Base-by-base conservation (phyloP, 2,113 vertebrate genomes). In the Sylvia atricapilla region DNA sequence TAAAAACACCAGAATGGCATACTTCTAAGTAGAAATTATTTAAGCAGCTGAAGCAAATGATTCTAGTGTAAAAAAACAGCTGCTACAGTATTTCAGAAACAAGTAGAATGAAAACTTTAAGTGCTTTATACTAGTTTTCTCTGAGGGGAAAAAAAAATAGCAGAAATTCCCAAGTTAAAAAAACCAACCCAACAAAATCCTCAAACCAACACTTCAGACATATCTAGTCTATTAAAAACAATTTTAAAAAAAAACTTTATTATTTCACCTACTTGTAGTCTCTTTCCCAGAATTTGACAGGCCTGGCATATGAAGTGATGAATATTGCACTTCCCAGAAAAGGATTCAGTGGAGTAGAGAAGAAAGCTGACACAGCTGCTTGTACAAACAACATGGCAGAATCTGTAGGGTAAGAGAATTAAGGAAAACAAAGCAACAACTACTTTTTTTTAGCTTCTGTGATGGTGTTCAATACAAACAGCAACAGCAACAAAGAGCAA, bases 271-370 rank as follows among this genome's bases (percentile, higher is more conserved):
- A 99, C 98, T 99, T 99, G 96, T 99, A 99, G 90, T 99, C 98
- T 98, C 98, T 98, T 93, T 99, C 99, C 99, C 99, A 99, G 97
- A 99, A 99, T 89, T 99, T 99, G 94, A 99, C 98, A 67, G 99
- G 98, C 72, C 99, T 97, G n/a, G 98, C 98, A 19, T 99, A 99
- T 18, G 99, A 99, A 89, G 98, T 99, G 97, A 99, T 99, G 88
- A 99, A 99, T 96, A 99, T 99, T 96, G 98, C 99, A 96, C 99
- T 99, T 93, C 99, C 99, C 95, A 99, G 96, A 88, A 99, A 99
- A 37, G 99, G 99, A 94, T 99, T 99, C 28, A 99, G 90, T 16
- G 99, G 99, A 41, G 99, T 98, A 84, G 98, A 99, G 94, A 99
- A 99, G 78, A 98, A 97, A 77, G 99, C 98, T 6, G 99, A 99